Conservation (phyloP, 2,113 vertebrate species). For the Eira barbara region DNA sequence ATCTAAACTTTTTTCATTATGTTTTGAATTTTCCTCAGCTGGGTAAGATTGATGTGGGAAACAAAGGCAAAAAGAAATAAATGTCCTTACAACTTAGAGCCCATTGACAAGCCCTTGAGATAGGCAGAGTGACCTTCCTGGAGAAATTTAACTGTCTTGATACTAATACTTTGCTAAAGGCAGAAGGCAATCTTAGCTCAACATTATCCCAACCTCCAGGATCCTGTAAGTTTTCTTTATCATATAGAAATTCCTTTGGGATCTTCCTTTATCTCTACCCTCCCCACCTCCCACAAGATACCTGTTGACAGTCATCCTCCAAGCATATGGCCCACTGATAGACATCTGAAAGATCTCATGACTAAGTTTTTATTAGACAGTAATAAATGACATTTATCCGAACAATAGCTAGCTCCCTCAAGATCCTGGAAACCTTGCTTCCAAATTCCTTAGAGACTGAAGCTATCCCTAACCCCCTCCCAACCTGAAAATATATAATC, state of each 20-base stretch:
- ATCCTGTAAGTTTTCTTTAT: neutral
- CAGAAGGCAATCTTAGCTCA: neutral
- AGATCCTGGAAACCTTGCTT: neutral
- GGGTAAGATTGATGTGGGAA: neutral
- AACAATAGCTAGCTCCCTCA: neutral
- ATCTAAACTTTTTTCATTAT: neutral
- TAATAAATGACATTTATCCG: neutral
- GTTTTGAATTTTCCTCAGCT: neutral
- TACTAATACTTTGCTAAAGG: neutral
- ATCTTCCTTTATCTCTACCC: neutral
- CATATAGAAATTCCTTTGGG: neutral
- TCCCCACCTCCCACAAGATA: neutral
- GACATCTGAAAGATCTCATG: neutral
- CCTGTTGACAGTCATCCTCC: neutral
- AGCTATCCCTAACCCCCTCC: neutral
- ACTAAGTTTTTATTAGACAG: neutral
- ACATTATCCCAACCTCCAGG: neutral
- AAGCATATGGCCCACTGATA: neutral
- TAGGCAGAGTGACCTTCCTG: neutral
- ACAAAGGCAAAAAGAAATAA: neutral
- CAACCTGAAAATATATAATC: neutral
- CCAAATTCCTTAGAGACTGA: neutral
- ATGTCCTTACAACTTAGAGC: neutral
- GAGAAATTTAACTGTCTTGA: neutral
- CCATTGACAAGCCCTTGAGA: neutral